These are phyloP conservation scores for Nemotelus nigrinus DNA, from an alignment of 2,888 invertebrate species.

Conservation along the genomic window DNA sequence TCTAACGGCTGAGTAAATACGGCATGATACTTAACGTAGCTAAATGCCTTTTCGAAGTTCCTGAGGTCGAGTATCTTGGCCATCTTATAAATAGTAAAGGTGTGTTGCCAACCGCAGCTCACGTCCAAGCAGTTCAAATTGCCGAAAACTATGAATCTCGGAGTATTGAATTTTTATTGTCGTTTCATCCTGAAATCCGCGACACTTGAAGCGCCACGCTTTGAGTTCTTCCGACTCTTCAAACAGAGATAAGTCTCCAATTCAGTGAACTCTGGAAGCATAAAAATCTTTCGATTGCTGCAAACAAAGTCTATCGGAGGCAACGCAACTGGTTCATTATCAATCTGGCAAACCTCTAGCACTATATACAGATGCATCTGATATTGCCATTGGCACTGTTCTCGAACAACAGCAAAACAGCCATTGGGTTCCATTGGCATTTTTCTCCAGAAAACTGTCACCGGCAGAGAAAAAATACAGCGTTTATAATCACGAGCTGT, in stretches of 20 bases:
- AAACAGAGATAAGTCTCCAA: not conserved
- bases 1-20: not conserved
- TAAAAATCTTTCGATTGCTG: not conserved
- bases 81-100: not conserved
- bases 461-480: not conserved
- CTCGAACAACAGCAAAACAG: not conserved
- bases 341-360: not conserved
- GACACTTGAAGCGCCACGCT: not conserved
- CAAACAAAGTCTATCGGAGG: not conserved
- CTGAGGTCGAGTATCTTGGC: not conserved
- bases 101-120: not conserved
- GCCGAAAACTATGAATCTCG: not conserved
- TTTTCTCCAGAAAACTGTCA: conserved; percentile 14
- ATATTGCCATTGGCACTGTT: not conserved
- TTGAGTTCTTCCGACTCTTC: not conserved
- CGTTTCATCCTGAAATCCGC: not conserved
- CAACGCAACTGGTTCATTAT: not conserved
- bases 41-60: not conserved
- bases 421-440: not conserved
- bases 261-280: not conserved
- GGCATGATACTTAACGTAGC: not conserved
- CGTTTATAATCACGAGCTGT: not conserved
- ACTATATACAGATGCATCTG: not conserved
- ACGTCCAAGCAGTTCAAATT: not conserved
- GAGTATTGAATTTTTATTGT: not conserved